These are phyloP conservation scores for Cheilosia pagana DNA, from an alignment of 2,888 invertebrate genomes.

Conservation along the genomic window DNA sequence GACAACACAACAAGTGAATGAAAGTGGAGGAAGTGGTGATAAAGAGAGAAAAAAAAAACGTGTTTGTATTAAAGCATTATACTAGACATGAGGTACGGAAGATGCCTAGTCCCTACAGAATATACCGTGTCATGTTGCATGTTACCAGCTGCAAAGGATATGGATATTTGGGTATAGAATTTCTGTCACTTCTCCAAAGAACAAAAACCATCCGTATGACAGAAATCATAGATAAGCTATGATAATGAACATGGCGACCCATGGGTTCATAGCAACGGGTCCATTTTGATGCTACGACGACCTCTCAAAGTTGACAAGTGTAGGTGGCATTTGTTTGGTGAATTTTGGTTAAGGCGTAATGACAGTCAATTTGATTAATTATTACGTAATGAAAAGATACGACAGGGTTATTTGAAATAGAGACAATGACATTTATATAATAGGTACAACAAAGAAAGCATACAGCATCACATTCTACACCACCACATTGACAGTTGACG, in stretches of 20 bases:
- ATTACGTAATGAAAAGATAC: not conserved
- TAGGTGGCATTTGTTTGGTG: not conserved
- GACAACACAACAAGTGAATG: slow-evolving; percentile 75
- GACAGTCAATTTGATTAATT: slow-evolving; percentile 4
- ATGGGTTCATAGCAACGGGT: too few species aligned
- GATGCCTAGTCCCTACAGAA: not conserved
- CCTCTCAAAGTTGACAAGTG: not conserved
- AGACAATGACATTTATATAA: slow-evolving; percentile 40
- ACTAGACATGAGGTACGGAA: slow-evolving; percentile 8
- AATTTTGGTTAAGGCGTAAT: not conserved
- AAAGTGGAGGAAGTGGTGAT: slow-evolving; percentile 67
- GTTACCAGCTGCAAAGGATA: slow-evolving; percentile 57
- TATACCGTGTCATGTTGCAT: slow-evolving; percentile 34
- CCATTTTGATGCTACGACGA: too few species aligned
- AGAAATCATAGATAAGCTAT: not conserved
- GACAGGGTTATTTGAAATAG: not conserved
- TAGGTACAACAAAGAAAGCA: slow-evolving; percentile 20
- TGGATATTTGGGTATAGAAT: slow-evolving; percentile 17
- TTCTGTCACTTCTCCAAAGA: not conserved
- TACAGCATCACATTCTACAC: slow-evolving; percentile 29
- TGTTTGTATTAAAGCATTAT: slow-evolving; percentile 58
- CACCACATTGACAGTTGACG: slow-evolving; percentile 27
- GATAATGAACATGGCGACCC: slow-evolving; percentile 26
- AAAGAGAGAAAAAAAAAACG: slow-evolving; percentile 53
- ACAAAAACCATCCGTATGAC: not conserved